Evolutionary conservation across 2,888 invertebrate species (phyloP), one percentile per base, ranked within the genome.

Genomic region (Philaethria dido): DNA sequence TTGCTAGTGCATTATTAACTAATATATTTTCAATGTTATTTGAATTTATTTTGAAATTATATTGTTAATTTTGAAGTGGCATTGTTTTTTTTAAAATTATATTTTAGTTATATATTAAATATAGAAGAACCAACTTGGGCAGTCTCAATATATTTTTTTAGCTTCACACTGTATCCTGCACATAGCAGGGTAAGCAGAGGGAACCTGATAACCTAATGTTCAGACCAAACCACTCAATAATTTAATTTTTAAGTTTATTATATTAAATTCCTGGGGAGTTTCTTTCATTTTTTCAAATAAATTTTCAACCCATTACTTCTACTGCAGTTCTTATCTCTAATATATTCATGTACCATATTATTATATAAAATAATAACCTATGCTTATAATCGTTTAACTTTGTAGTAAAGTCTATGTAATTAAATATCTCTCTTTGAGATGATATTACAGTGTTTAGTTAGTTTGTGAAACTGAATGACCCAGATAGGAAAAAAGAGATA

Each of bases 1-100:
- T 60, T 52, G 39, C 42, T 25, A 13, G 25, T 60, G 33, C 29
- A 47, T 45, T 14, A 60, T 61, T 61, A 52, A 59, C 59, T 42
- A 62, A 42, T 54, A 66, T 62, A 64, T 68, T 64, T 66, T 61
- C 62, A 70, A 64, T 59, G 39, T 47, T 55, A 20, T 14, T 0
- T 52, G 8, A 0, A 3, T 52, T 29, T 9, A 29, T n/a, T 5
- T 57, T 62, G 61, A 45, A 64, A 45, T 29, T 54, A 61, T 36
- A 61, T 59, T 20, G 52, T 36, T 42, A 69, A 60, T 62, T n/a
- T 68, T 59, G 64, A 73, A 73, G 70, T 72, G 70, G 68, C 70
- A 72, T 62, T 65, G 29, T 61, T 25, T 50, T 62, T 18, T 44
- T 36, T 18, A 6, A 20, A 61, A 25, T 0, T 59, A n/a, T n/a